Evolutionary conservation across 1,140 invertebrate species (phyloP), one percentile per base, ranked within the genome.

Genomic region (Platyura marginata): DNA sequence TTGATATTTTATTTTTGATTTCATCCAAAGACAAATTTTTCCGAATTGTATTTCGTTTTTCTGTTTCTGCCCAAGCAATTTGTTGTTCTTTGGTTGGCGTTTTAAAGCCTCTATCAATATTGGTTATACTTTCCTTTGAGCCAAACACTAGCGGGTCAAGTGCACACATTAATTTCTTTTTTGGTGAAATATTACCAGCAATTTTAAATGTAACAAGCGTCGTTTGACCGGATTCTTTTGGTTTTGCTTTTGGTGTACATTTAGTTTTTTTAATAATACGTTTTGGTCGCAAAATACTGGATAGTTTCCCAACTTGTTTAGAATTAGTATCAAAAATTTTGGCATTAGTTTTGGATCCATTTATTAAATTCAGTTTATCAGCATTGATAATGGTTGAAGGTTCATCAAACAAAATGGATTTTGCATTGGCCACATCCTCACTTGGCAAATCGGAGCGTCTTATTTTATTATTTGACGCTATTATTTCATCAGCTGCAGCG

Each of bases 21-120:
- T 81, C 76, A 32, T 68, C 69, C 8, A 81, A 63, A 49, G 65
- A 75, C 13, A 79, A 55, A 44, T 77, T 71, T 41, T 70, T 70
- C 1, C 58, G 56, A 22, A 70, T 56, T 47, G 51, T 25, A 3
- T 48, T 57, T 33, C 64, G 65, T 40, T 69, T 51, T 13, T 54
- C 53, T 23, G 23, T 8, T 54, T 45, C 41, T 54, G 58, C 18
- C 56, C 41, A 20, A 54, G 55, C 6, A 51, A 55, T 52, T 19
- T 59, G 50, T 35, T 56, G 56, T 47, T 60, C 56, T 42, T 61
- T 61, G 16, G 56, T 61, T 21, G 59, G 59, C 3, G 59, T 61
- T 22, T 50, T 51, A 45, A 61, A 47, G 21, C 51, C 55, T 4
- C 48, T 46, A 35, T 56, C 47, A 25, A 50, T 49, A 46, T 57